phyloP scores from a whole-genome alignment of 2,888 invertebrate genomes.

The Folsomia candida region DNA sequence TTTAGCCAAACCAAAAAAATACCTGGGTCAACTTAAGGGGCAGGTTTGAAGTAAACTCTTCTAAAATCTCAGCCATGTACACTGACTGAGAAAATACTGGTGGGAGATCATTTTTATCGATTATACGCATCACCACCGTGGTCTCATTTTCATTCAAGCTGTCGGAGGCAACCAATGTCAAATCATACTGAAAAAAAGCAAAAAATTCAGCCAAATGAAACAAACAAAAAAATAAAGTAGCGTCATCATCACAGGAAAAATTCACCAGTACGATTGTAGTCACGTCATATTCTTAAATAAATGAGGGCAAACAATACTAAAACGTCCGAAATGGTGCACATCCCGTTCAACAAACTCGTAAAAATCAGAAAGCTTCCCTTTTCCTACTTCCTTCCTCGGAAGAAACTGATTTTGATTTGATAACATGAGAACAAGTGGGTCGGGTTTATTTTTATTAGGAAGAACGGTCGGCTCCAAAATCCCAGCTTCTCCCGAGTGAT shows the following conservation, averaged over 20 bases:
- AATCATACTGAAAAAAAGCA: constrained; percentile 66
- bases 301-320: neutral
- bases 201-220: constrained; percentile 20
- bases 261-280: neutral
- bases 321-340: neutral
- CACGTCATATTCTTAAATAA: neutral
- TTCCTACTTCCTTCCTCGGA: neutral
- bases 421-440: neutral
- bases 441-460: neutral
- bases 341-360: neutral
- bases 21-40: constrained; percentile 53
- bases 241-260: neutral
- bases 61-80: constrained; percentile 71
- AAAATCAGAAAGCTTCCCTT: neutral
- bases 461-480: neutral
- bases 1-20: too few relatives aligned
- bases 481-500: neutral
- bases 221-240: neutral
- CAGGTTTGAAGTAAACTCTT: constrained; percentile 67
- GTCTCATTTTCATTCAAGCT: constrained; percentile 86
- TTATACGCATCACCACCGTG: constrained; percentile 72
- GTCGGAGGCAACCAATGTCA: constrained; percentile 84
- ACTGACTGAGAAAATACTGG: constrained; percentile 72
- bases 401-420: neutral
- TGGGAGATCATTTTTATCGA: constrained; percentile 63